Base-by-base conservation (phyloP, 2,113 vertebrate genomes). In the Oncorhynchus mykiss region DNA sequence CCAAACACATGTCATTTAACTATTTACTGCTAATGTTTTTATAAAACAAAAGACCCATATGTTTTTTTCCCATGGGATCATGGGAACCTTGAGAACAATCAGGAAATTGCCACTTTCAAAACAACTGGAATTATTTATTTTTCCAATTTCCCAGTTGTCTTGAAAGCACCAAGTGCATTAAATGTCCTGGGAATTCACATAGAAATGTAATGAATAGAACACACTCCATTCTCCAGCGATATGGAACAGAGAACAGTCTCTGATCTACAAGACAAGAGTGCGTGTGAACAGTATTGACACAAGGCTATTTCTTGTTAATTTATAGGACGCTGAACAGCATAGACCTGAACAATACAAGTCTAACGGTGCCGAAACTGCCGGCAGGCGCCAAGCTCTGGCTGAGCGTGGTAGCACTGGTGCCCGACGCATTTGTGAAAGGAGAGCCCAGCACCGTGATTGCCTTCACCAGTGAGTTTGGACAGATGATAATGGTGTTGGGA, bases 311-410 rank as follows among this genome's bases (percentile, higher is more conserved):
- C 4, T 20, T 62, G 18, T 62, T 59, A 66, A 7, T 2, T 3
- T 1, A 16, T 66, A 84, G 70, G 0, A 0, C 0, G 0, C 5
- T 2, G 0, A 27, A 1, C 2, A 0, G 3, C 0, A 0, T 2
- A 1, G 0, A 0, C 1, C 62, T 73, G 25, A 0, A 0, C 0
- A 0, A 13, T 3, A 25, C 18, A 0, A 0, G 0, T 2, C 2
- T 48, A 11, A 0, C 0, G 0, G 25, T 82, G 9, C 0, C 1
- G 0, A 0, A 0, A 0, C 85, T 91, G 57, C 59, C 22, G 0
- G 0, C 0, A 0, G 84, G 87, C 27, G 51, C 16, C 25, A 1
- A 0, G 2, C 64, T 87, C 2, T 7, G 0, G 0, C 0, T 92
- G n/a, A 4, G 0, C 0, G 89, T 92, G 69, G 16, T 14, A 0